Conservation (phyloP, 1,140 invertebrate genomes). For the Listronotus oregonensis region DNA sequence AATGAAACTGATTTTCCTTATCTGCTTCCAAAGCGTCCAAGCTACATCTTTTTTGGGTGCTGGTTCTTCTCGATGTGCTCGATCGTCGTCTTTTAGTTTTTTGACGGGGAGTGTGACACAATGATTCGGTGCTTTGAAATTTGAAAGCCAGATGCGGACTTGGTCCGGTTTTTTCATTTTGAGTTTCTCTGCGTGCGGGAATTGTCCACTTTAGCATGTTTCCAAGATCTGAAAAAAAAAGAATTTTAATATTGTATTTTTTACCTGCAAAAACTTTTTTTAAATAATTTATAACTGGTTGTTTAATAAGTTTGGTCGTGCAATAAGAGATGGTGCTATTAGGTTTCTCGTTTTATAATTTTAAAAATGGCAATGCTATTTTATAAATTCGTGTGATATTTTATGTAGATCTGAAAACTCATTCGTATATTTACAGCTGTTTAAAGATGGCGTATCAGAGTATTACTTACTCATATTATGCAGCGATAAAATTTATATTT, state of each 20-base stretch:
- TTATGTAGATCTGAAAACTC: too few species aligned
- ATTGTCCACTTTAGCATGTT: slow-evolving; percentile 55
- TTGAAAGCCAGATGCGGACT: slow-evolving; percentile 33
- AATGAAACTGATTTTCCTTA: slow-evolving; percentile 54
- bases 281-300: too few species aligned
- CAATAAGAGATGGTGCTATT: too few species aligned
- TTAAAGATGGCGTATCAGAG: too few species aligned
- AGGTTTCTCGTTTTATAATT: too few species aligned
- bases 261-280: not conserved
- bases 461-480: too few species aligned
- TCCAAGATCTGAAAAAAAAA: not conserved
- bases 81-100: slow-evolving; percentile 46
- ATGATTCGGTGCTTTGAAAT: slow-evolving; percentile 27
- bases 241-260: too few species aligned
- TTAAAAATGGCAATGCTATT: too few species aligned
- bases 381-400: too few species aligned
- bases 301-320: too few species aligned
- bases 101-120: slow-evolving; percentile 29
- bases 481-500: too few species aligned
- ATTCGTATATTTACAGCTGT: too few species aligned
- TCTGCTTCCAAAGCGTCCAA: slow-evolving; percentile 42
- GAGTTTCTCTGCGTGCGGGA: slow-evolving; percentile 40
- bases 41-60: slow-evolving; percentile 39
- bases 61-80: slow-evolving; percentile 33
- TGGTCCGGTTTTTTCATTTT: slow-evolving; percentile 18